These are phyloP conservation scores for Cyanoliseus patagonus DNA, from an alignment of 2,113 vertebrate species.

Conservation along the genomic window DNA sequence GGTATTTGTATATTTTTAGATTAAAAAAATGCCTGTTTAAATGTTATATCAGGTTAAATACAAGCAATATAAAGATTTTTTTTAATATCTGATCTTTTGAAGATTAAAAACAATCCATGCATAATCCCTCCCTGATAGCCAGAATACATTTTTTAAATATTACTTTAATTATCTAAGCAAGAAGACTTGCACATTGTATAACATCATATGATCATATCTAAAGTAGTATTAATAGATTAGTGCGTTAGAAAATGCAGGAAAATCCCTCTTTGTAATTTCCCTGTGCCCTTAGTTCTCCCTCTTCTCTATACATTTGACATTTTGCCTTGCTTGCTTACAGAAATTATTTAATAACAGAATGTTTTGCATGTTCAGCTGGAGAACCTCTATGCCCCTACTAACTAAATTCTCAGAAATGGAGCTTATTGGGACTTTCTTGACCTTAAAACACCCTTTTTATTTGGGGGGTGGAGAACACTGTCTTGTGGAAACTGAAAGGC, in stretches of 20 bases:
- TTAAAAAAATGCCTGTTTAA: not conserved
- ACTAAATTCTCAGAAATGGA: not conserved
- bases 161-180: constrained; percentile 54
- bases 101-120: constrained; percentile 61
- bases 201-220: constrained; percentile 26
- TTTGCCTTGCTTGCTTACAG: not conserved
- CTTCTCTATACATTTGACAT: not conserved
- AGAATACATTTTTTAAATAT: constrained; percentile 48
- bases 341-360: not conserved
- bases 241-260: constrained; percentile 3
- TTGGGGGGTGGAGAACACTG: accelerated
- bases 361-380: not conserved
- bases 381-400: not conserved
- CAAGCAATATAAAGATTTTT: constrained; percentile 39
- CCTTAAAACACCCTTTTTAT: not conserved
- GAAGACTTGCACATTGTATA: constrained; percentile 17
- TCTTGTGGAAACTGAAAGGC: not conserved
- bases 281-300: not conserved
- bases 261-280: constrained; percentile 10
- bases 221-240: constrained; percentile 33
- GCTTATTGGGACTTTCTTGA: not conserved
- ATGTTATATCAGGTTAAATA: constrained; percentile 43
- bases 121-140: constrained; percentile 43
- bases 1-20: not conserved
- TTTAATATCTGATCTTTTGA: constrained; percentile 54